Conservation (phyloP, 2,113 vertebrate genomes). For the Oenanthe melanoleuca region DNA sequence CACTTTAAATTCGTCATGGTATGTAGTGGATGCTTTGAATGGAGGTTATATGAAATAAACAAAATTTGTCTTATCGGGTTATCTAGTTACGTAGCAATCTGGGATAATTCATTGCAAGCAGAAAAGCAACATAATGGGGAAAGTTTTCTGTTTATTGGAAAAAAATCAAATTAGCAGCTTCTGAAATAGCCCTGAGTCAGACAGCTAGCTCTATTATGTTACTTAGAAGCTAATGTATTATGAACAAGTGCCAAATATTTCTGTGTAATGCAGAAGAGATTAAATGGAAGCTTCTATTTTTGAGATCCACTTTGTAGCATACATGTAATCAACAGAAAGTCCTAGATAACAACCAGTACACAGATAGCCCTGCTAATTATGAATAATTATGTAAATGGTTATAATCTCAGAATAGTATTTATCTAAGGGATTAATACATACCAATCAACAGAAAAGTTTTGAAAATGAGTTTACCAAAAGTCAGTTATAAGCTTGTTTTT, state of each 20-base stretch:
- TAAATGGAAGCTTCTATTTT: slow-evolving; percentile 69
- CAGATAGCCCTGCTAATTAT: slow-evolving; percentile 57
- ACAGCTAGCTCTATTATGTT: slow-evolving; percentile 63
- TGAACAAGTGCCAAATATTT: slow-evolving; percentile 69
- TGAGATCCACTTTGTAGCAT: not conserved
- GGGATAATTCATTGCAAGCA: slow-evolving; percentile 44
- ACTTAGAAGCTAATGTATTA: slow-evolving; percentile 69
- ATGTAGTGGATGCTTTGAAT: not conserved
- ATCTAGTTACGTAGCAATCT: slow-evolving; percentile 32
- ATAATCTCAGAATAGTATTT: not conserved
- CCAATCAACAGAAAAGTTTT: not conserved
- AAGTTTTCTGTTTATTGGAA: slow-evolving; percentile 61
- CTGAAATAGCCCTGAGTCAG: slow-evolving; percentile 61
- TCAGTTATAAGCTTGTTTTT: not conserved
- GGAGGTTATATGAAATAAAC: slow-evolving; percentile 27
- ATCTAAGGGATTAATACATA: not conserved
- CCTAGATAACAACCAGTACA: slow-evolving; percentile 50
- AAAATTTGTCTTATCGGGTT: slow-evolving; percentile 1
- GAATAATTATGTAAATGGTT: slow-evolving; percentile 34
- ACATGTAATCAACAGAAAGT: slow-evolving; percentile 54
- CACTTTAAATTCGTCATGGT: not conserved
- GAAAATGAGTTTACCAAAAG: not conserved
- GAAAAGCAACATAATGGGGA: slow-evolving; percentile 25
- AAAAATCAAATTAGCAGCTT: slow-evolving; percentile 63
- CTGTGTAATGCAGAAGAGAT: slow-evolving; percentile 49